Evolutionary conservation across 2,113 vertebrate genomes (phyloP).

Genomic region (Bufo bufo): DNA sequence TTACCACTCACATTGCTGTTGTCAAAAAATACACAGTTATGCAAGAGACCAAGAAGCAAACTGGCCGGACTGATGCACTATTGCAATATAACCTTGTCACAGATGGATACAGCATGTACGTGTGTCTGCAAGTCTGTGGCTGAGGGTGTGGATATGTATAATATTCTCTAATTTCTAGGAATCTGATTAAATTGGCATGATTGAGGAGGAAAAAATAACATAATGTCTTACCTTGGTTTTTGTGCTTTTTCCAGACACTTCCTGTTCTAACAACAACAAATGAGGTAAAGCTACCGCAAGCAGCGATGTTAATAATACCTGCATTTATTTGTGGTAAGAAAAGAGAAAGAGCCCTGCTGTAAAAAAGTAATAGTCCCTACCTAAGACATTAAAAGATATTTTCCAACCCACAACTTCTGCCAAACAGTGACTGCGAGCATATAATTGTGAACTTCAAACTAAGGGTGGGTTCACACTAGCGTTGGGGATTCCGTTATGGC

Average conservation of each 20-base stretch:
- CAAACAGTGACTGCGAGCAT: not conserved
- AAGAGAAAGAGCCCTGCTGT: conserved; percentile 2
- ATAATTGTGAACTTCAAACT: not conserved
- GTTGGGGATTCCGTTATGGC: too few relatives aligned
- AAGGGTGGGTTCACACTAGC: too few relatives aligned
- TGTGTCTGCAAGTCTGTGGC: conserved; percentile 14
- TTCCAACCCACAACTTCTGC: conserved; percentile 28
- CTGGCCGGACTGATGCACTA: not conserved
- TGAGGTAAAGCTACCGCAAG: conserved; percentile 30
- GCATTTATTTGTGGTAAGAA: conserved; percentile 3
- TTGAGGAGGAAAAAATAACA: conserved; percentile 24
- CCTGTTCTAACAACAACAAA: conserved; percentile 38
- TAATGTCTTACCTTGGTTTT: conserved; percentile 10
- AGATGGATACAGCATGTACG: not conserved
- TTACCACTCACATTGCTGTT: not conserved
- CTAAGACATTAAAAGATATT: conserved; percentile 36
- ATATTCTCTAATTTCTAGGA: conserved; percentile 22
- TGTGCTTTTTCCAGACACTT: conserved; percentile 29
- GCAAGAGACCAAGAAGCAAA: not conserved
- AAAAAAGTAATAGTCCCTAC: not conserved
- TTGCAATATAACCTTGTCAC: not conserved
- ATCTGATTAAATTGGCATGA: conserved; percentile 16
- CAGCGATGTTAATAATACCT: not conserved
- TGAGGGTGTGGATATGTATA: not conserved
- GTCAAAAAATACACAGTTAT: not conserved